These are phyloP conservation scores for Rhopalosiphum maidis DNA, from an alignment of 1,140 invertebrate genomes.

Conservation along the genomic window DNA sequence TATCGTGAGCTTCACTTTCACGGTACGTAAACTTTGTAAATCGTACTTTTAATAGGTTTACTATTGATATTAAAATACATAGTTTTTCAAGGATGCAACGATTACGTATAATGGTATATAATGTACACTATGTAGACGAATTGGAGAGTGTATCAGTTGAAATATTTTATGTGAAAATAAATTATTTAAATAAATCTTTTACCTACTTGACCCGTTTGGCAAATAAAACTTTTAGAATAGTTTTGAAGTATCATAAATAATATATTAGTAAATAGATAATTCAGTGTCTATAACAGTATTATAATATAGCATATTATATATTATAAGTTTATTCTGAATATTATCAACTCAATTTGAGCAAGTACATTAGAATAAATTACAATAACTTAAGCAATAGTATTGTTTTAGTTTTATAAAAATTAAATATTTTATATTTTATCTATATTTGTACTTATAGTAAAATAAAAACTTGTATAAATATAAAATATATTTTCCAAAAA, in stretches of 20 bases:
- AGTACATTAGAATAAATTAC: neutral
- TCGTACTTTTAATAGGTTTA: slow-evolving; percentile 25
- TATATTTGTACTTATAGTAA: neutral
- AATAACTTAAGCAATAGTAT: too few species aligned
- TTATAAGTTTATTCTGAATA: neutral
- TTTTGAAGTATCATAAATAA: slow-evolving; percentile 15
- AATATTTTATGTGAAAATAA: slow-evolving; percentile 21
- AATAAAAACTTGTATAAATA: neutral
- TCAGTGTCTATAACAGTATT: neutral
- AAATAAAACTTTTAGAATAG: neutral
- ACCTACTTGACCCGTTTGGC: neutral
- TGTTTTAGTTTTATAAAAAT: too few species aligned
- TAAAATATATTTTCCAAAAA: too few species aligned
- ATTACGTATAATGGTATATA: neutral
- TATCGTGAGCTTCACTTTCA: slow-evolving; percentile 35
- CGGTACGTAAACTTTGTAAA: slow-evolving; percentile 32
- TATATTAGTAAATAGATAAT: neutral
- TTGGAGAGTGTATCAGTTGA: neutral
- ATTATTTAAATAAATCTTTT: slow-evolving; percentile 17
- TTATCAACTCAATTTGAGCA: neutral
- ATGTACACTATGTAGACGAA: neutral
- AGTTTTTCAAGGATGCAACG: neutral
- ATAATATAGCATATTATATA: neutral
- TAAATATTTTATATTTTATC: neutral
- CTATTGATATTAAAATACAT: slow-evolving; percentile 6